Base-by-base conservation (phyloP, 1,140 invertebrate genomes). In the Drosophila quadrilineata region DNA sequence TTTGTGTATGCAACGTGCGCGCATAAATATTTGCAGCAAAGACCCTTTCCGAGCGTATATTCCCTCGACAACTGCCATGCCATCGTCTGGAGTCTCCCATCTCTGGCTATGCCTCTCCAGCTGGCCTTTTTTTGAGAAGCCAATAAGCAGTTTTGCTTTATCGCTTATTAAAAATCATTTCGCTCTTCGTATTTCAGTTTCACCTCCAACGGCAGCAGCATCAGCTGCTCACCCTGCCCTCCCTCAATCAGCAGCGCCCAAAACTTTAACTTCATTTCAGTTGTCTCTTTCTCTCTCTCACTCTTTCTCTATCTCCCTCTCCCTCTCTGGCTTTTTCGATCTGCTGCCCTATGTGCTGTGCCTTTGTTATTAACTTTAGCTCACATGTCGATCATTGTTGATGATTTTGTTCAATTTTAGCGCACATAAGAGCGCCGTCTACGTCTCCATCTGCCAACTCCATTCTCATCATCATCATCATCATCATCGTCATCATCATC, bases 121-220 rank as follows among this genome's bases (percentile, higher is more conserved):
- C 60, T 66, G 53, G 53, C 56, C 57, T 29, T 35, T 36, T 53
- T 62, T 9, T 35, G 53, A 75, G 77, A 84, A 87, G 85, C 85
- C 87, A 87, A 87, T 88, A 88, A 88, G 86, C 82, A 88, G 82
- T 88, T 88, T 88, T 87, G 80, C 84, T 88, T 88, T 88, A 88
- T 88, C 87, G 87, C 72, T 88, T 88, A 88, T 88, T 88, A 88
- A 88, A 88, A 88, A 88, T 88, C 87, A 88, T 87, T 88, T 88
- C 85, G 85, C 85, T 88, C 85, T 88, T 88, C 75, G 79, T 88
- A 86, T 88, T 88, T 76, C 80, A 85, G 74, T 82, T 74, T 75
- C 65, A 76, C 46, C 71, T 64, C 52, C 58, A 63, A 49, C 49
- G 48, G 49, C 48, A 48, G 53, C 58, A 9, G 26, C 43, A 16